Percentiles rank a stretch among this genome's conserved stretches.
These are phyloP conservation scores for Euura lappo DNA, from an alignment of 1,140 invertebrate species.

Conservation along the genomic window DNA sequence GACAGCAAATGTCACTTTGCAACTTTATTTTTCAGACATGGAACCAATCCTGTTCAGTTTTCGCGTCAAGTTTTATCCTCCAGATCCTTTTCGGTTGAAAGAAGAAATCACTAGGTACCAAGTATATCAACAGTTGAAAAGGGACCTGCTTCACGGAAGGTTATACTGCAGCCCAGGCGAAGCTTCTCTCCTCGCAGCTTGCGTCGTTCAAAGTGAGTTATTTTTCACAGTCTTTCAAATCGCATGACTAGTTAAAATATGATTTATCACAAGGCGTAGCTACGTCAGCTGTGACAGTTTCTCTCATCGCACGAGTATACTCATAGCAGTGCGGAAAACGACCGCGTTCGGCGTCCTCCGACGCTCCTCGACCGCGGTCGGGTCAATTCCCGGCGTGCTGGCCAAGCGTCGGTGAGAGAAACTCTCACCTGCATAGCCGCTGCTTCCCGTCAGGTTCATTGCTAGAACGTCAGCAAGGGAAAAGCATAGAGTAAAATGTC, in stretches of 20 bases:
- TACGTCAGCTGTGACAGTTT: too few relatives aligned
- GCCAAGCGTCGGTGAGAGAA: too few relatives aligned
- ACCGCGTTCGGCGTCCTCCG: too few relatives aligned
- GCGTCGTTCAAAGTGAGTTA: conserved; percentile 88
- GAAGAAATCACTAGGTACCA: conserved; percentile 91
- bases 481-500: neutral
- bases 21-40: conserved; percentile 68
- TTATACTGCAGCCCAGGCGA: conserved; percentile 90
- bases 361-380: too few relatives aligned
- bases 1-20: too few relatives aligned
- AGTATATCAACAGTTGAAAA: conserved; percentile 91
- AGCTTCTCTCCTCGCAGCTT: conserved; percentile 87
- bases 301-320: too few relatives aligned
- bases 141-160: conserved; percentile 93
- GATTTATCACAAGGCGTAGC: too few relatives aligned
- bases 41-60: conserved; percentile 90
- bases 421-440: too few relatives aligned
- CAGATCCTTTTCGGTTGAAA: conserved; percentile 83
- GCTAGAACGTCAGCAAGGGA: neutral
- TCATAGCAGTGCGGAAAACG: too few relatives aligned
- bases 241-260: too few relatives aligned
- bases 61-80: conserved; percentile 93
- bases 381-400: too few relatives aligned
- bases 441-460: too few relatives aligned
- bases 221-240: neutral